These are phyloP conservation scores for Indicator indicator DNA, from an alignment of 2,113 vertebrate genomes.

Conservation along the genomic window DNA sequence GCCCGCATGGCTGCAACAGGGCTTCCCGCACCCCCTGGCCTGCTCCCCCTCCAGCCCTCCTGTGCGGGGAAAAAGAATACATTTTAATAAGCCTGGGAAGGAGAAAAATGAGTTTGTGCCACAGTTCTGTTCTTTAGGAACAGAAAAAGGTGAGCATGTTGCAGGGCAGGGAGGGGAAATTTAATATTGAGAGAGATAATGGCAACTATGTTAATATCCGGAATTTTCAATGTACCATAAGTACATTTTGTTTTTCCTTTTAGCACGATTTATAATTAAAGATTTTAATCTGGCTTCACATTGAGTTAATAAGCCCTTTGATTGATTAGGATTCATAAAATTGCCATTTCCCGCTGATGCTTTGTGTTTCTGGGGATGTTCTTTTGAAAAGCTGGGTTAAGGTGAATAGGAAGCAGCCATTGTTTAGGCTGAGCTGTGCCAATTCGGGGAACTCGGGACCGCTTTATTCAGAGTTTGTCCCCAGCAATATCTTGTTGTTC, in stretches of 20 bases:
- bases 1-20: constrained; percentile 22
- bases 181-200: constrained; percentile 85
- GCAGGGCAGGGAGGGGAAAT: constrained; percentile 67
- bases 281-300: constrained; percentile 90
- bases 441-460: constrained; percentile 71
- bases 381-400: constrained; percentile 82
- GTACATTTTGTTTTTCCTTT: constrained; percentile 89
- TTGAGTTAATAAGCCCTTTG: constrained; percentile 89
- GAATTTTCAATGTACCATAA: constrained; percentile 85
- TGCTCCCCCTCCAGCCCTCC: constrained; percentile 43
- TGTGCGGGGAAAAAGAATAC: constrained; percentile 37
- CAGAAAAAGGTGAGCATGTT: constrained; percentile 79
- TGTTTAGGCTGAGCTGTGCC: constrained; percentile 80
- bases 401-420: constrained; percentile 82
- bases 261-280: constrained; percentile 89
- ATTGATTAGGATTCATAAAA: constrained; percentile 89
- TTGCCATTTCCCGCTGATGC: constrained; percentile 86
- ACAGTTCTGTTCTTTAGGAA: constrained; percentile 77
- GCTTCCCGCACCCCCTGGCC: constrained; percentile 49
- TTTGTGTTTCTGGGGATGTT: constrained; percentile 83
- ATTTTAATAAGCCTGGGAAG: constrained; percentile 76
- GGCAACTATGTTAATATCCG: constrained; percentile 87
- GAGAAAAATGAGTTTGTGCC: constrained; percentile 75
- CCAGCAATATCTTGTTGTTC: constrained; percentile 74
- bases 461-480: constrained; percentile 75